Conservation (phyloP, 1,140 invertebrate species). For the Antheraea pernyi region DNA sequence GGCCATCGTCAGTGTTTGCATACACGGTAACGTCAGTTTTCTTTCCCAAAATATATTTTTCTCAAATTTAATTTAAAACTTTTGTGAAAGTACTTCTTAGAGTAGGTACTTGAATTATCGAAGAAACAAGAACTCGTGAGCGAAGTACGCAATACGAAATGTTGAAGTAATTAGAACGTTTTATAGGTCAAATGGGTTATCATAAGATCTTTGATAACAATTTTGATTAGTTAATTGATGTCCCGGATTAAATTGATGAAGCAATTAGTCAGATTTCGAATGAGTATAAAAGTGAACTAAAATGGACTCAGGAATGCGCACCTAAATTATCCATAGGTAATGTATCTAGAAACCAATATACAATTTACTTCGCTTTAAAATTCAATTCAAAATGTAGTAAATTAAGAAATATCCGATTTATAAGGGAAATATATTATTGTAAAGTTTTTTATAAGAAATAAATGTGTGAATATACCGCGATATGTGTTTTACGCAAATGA, state of each 20-base stretch:
- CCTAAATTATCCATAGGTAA: no score
- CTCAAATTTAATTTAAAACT: not conserved
- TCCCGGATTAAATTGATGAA: not conserved
- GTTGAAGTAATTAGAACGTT: not conserved
- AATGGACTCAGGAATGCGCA: not conserved
- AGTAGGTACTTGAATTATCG: not conserved
- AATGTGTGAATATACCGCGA: not conserved
- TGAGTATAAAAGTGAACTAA: not conserved
- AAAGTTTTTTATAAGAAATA: no score
- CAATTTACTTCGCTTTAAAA: no score
- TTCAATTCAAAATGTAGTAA: no score
- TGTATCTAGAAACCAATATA: no score
- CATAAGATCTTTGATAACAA: not conserved
- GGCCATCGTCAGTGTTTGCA: not conserved
- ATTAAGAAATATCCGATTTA: no score
- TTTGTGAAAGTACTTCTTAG: not conserved
- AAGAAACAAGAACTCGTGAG: not conserved
- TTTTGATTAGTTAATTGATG: not conserved
- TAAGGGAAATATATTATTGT: no score
- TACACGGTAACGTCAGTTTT: not conserved
- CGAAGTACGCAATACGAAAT: not conserved
- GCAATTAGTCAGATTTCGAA: not conserved
- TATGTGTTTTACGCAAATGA: not conserved
- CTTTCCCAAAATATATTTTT: not conserved
- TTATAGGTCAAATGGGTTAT: not conserved